Conservation (phyloP, 2,113 vertebrate genomes). For the Marmota flaviventris region DNA sequence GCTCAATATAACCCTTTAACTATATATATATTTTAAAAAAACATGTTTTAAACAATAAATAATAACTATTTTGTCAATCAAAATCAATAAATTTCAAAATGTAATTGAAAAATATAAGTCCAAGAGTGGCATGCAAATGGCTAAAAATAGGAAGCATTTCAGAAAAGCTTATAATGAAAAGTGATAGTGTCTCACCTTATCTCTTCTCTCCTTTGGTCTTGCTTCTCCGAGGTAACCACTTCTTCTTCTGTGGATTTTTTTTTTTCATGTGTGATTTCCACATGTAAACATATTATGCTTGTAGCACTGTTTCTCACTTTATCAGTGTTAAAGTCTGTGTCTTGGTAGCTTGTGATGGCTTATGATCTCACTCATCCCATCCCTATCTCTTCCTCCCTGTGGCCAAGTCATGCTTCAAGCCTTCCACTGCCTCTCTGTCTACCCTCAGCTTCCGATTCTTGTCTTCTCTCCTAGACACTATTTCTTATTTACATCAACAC, state of each 20-base stretch:
- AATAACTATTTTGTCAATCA: background rate
- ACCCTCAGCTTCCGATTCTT: background rate
- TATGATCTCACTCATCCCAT: background rate
- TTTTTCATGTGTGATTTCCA: background rate
- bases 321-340: background rate
- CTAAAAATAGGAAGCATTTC: background rate
- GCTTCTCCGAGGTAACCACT: background rate
- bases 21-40: background rate
- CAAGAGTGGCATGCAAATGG: background rate
- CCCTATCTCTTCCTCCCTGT: background rate
- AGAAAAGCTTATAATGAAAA: background rate
- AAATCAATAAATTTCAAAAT: background rate
- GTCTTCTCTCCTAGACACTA: background rate
- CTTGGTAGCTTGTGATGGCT: background rate
- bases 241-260: background rate
- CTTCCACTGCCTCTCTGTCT: background rate
- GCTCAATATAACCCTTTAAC: background rate
- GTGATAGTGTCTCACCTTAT: background rate
- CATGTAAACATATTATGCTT: background rate
- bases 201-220: background rate
- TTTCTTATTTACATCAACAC: background rate
- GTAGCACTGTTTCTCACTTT: background rate
- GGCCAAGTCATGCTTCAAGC: background rate
- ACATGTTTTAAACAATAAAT: background rate
- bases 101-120: background rate